Evolutionary conservation across 2,797 vertebrate species (phyloP), one percentile per base, ranked within the genome.

Genomic region (Emys orbicularis): DNA sequence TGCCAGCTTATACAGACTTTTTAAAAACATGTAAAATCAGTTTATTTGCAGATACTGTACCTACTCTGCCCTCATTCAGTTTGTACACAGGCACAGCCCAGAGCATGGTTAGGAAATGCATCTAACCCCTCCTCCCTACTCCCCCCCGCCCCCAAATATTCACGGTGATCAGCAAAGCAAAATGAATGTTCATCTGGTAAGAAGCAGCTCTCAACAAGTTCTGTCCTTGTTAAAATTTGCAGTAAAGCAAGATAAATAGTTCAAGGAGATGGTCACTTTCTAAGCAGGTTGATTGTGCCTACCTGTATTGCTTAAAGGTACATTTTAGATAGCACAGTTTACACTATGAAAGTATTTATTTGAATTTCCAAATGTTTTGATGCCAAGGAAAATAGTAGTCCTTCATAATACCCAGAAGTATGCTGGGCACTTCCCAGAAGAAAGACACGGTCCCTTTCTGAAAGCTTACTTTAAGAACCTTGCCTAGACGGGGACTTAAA

Each of bases 151-250:
- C 34, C 44, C 7, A 44, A 37, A 12, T n/a, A 37, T 68, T 37
- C n/a, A 37, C 19, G 2, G n/a, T 21, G 9, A 18, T 37, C 65
- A 68, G 34, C n/a, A 37, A 10, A 68, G 8, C 1, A 0, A 29
- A 79, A 44, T 3, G 12, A 25, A 41, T 0, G 10, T 2, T 23
- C 1, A 18, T 3, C 0, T 6, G 3, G 25, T 0, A 2, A 89
- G n/a, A 21, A 8, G 65, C 12, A 27, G 9, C 52, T 76, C 52
- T 53, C 8, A 37, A 59, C 21, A 8, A 5, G 57, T 49, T 41
- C 15, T 65, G 0, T 2, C 21, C n/a, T 37, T 6, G 12, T n/a
- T 50, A 52, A 52, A 47, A n/a, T 12, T 3, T 12, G 50, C 49
- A 50, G 34, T 68, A 37, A 68, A 68, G 0, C 0, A 44, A 84